Evolutionary conservation across 2,888 invertebrate genomes (phyloP).

Genomic region (Willowsia nigromaculata): DNA sequence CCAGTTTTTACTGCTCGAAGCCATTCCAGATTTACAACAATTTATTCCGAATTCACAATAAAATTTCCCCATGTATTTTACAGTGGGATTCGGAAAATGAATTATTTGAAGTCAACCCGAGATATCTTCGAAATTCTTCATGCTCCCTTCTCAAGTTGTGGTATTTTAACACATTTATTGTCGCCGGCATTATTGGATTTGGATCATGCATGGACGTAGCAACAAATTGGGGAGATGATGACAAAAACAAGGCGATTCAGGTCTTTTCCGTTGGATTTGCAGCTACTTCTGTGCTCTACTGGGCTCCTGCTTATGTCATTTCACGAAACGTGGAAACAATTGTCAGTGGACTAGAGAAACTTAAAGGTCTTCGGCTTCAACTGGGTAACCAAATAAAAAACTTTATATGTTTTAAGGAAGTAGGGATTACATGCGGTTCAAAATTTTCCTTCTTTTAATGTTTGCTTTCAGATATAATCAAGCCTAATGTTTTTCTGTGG

Average conservation of each 20-base stretch:
- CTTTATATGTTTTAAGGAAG: neutral
- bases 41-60: too few relatives aligned
- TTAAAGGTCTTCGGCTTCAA: neutral
- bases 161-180: slow-evolving; percentile 6
- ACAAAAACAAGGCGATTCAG: neutral
- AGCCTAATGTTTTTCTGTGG: too few relatives aligned
- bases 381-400: neutral
- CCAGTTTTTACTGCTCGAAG: too few relatives aligned
- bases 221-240: neutral
- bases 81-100: too few relatives aligned
- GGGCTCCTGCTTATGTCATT: neutral
- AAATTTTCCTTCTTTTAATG: too few relatives aligned
- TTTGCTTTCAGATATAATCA: too few relatives aligned
- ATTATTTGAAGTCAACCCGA: too few relatives aligned
- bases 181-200: neutral
- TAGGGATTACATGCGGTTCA: neutral
- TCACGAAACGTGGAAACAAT: neutral
- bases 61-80: too few relatives aligned
- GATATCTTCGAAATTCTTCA: too few relatives aligned
- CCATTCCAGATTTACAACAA: too few relatives aligned
- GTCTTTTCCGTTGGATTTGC: neutral
- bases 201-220: neutral
- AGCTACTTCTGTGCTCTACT: neutral
- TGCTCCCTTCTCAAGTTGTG: neutral
- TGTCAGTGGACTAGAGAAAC: neutral